Evolutionary conservation across 2,888 invertebrate genomes (phyloP).

Genomic region (Aporophyla lueneburgensis): DNA sequence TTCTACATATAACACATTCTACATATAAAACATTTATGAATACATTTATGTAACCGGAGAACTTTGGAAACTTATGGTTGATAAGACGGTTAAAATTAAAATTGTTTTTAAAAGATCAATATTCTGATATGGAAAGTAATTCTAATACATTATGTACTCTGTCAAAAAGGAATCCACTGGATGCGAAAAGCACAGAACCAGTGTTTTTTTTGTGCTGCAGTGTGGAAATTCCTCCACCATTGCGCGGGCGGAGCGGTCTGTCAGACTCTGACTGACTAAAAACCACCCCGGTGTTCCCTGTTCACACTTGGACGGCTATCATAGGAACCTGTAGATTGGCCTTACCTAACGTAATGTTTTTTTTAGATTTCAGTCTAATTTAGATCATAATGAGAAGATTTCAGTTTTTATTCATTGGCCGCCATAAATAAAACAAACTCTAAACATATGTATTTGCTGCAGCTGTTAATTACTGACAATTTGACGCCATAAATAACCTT

Average conservation of each 20-base stretch:
- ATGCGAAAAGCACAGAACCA: neutral
- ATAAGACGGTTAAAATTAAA: neutral
- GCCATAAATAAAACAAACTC: neutral
- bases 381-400: too few species aligned
- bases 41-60: too few species aligned
- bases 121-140: neutral
- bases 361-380: neutral
- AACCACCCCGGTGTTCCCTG: too few species aligned
- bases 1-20: too few species aligned
- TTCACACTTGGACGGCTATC: too few species aligned
- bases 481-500: conserved; percentile 7
- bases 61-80: conserved; percentile 8
- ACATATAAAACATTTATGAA: too few species aligned
- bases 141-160: neutral
- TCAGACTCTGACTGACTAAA: too few species aligned
- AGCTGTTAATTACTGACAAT: neutral
- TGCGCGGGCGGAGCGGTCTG: too few species aligned
- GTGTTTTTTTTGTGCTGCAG: too few species aligned
- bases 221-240: too few species aligned
- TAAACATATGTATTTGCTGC: neutral
- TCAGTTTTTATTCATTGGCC: neutral
- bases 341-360: neutral
- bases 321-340: too few species aligned
- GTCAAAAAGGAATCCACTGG: neutral
- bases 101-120: neutral